Conservation (phyloP, 2,113 vertebrate species). For the Diglossa brunneiventris region DNA sequence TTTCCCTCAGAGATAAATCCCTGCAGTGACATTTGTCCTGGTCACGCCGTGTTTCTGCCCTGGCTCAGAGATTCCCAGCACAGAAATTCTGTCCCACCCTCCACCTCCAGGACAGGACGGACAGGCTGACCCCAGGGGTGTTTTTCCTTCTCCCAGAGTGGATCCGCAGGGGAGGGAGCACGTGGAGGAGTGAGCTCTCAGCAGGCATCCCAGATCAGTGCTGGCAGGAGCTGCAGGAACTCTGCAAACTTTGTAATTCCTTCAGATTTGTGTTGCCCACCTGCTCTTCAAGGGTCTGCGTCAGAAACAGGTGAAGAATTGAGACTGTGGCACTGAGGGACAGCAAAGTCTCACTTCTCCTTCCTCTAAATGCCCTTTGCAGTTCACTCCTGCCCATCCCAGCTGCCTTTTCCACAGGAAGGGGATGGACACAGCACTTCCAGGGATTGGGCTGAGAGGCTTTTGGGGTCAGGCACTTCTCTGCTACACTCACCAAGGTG, state of each 20-base stretch:
- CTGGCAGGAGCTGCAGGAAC: not conserved
- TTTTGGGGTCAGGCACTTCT: not conserved
- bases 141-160: not conserved
- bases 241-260: conserved; percentile 16
- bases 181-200: not conserved
- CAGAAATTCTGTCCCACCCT: not conserved
- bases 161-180: not conserved
- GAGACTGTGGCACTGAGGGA: not conserved
- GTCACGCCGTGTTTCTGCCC: not conserved
- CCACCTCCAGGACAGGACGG: not conserved
- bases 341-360: not conserved
- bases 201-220: not conserved
- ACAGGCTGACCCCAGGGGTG: not conserved
- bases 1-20: not conserved
- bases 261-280: not conserved
- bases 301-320: not conserved
- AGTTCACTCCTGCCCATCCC: not conserved
- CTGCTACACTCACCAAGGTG: not conserved
- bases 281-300: not conserved
- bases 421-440: not conserved
- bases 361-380: not conserved
- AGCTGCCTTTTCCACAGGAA: not conserved
- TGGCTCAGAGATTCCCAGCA: not conserved
- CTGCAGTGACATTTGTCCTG: not conserved
- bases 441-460: not conserved